phyloP scores from a whole-genome alignment of 2,888 invertebrate species.

The Chesias legatella region DNA sequence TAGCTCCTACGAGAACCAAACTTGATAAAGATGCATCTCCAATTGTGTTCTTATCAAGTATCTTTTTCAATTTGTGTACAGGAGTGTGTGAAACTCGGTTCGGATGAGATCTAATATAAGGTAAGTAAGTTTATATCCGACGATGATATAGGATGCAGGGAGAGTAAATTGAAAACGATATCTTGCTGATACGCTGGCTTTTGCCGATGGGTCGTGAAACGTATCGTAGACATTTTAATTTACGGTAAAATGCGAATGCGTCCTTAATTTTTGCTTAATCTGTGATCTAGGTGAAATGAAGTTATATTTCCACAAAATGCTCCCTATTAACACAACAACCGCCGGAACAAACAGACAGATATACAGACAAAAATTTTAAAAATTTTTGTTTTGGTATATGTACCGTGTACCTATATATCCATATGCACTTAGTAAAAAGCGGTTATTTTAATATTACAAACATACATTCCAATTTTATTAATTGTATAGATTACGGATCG shows the following conservation, averaged over 20 bases:
- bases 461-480: too few species aligned
- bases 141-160: conserved; percentile 32
- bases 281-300: background rate
- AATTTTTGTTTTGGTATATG: too few species aligned
- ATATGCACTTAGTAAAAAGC: too few species aligned
- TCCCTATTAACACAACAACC: too few species aligned
- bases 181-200: conserved; percentile 16
- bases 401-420: too few species aligned
- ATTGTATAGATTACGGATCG: too few species aligned
- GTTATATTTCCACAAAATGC: too few species aligned
- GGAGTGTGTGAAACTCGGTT: conserved; percentile 4
- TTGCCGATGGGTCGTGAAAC: background rate
- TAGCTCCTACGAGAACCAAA: too few species aligned
- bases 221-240: conserved; percentile 9
- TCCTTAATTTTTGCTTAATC: background rate
- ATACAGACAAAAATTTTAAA: too few species aligned
- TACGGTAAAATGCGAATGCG: conserved; percentile 8
- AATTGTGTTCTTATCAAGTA: background rate
- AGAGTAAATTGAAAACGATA: conserved; percentile 39
- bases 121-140: conserved; percentile 39
- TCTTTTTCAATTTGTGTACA: conserved; percentile 5
- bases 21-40: conserved; percentile 1
- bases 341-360: too few species aligned
- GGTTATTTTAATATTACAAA: too few species aligned
- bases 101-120: conserved; percentile 16